phyloP scores from a whole-genome alignment of 2,888 invertebrate species.

The Dicyrtoma fusca region DNA sequence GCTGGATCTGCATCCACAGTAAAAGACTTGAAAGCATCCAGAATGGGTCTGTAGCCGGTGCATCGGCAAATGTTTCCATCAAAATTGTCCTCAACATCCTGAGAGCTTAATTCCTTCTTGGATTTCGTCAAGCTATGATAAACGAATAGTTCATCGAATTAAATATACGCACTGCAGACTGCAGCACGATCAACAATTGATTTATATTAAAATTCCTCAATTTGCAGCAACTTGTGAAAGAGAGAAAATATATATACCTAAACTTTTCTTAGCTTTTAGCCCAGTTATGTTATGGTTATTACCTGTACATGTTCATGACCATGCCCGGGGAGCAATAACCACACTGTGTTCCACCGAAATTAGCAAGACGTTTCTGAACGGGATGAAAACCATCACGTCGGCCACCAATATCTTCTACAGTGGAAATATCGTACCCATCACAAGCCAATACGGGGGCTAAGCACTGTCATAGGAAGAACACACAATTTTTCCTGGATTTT shows the following conservation, averaged over 20 bases:
- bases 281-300: slow-evolving; percentile 25
- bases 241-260: no score
- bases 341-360: slow-evolving; percentile 73
- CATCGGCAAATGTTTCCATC: slow-evolving; percentile 75
- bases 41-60: slow-evolving; percentile 69
- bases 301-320: slow-evolving; percentile 77
- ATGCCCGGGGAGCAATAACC: slow-evolving; percentile 78
- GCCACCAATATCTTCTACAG: slow-evolving; percentile 74
- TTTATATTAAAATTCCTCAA: no score
- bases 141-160: no score
- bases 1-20: slow-evolving; percentile 66
- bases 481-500: no score
- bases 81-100: slow-evolving; percentile 71
- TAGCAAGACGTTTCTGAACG: slow-evolving; percentile 69
- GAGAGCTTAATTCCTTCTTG: slow-evolving; percentile 62
- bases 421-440: slow-evolving; percentile 70
- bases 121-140: slow-evolving; percentile 2
- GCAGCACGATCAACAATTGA: no score
- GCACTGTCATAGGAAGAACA: no score
- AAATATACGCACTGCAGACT: no score
- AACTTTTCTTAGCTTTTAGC: no score
- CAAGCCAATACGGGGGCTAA: slow-evolving; percentile 60
- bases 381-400: slow-evolving; percentile 69
- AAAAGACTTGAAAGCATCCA: slow-evolving; percentile 78
- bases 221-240: no score